Evolutionary conservation across 2,797 vertebrate genomes (phyloP), one percentile per base, ranked within the genome.

Genomic region (Cyprinella venusta): DNA sequence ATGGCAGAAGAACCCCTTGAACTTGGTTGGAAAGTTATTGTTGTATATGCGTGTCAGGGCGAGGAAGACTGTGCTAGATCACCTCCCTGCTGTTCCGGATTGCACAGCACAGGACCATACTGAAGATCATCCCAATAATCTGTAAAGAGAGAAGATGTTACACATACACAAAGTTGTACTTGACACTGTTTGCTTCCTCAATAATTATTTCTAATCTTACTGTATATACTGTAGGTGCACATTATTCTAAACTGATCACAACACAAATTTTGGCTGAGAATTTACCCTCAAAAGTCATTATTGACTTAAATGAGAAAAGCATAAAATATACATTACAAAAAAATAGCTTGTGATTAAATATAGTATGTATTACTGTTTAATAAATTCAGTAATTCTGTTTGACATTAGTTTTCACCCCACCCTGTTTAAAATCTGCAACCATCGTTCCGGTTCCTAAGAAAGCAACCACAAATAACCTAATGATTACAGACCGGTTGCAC

Each of bases 91-190:
- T 97, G 93, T 97, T 98, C 84, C 97, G 96, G 90, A 99, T 96
- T 0, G 94, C 97, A 90, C 98, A 99, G 91, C 98, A 99, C 71
- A 99, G 96, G 86, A 99, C 95, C 97, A 99, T 98, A 89, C 98
- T 99, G 94, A 98, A 99, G 91, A 99, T 96, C 98, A 99, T 99
- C 89, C 97, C 98, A 68, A 98, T 97, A 89, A 98, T 96, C 98
- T 99, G 93, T 82, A 8, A 71, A 65, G 36, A 59, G 10, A 45
- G 40, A 52, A 81, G 45, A 83, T n/a, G 33, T 48, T 45, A 70
- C n/a, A n/a, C 16, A 48, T 36, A 70, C 18, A 26, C 12, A 48
- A 16, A 48, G 45, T 48, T 15, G 42, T 45, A 48, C 45, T 15
- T 13, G 33, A 48, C 10, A 15, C 16, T 0, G 6, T 61, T 76